Conservation (phyloP, 2,888 invertebrate species). For the Watsonalla cultraria region DNA sequence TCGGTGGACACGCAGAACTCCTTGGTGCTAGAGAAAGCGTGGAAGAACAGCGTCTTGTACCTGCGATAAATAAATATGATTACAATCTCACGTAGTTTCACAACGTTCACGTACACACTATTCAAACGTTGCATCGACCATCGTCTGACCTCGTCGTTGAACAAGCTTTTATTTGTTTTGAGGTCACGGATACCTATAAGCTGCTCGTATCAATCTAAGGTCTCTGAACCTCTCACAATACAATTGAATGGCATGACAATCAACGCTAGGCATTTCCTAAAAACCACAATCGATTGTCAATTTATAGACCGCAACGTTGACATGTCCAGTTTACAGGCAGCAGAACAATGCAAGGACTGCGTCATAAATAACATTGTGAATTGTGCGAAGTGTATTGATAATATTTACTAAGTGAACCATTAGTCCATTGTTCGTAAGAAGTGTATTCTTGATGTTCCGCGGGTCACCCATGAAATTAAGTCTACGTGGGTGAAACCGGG, state of each 20-base stretch:
- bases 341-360: slow-evolving; percentile 7
- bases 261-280: not conserved
- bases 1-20: slow-evolving; percentile 88
- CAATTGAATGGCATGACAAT: not conserved
- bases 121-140: slow-evolving; percentile 13
- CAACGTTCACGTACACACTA: slow-evolving; percentile 13
- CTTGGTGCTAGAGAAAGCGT: slow-evolving; percentile 87
- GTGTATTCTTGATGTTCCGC: not conserved
- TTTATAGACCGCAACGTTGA: slow-evolving; percentile 5
- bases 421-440: not conserved
- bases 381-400: not conserved
- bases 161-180: slow-evolving; percentile 32
- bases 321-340: not conserved
- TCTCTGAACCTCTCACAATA: slow-evolving; percentile 11
- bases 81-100: slow-evolving; percentile 12
- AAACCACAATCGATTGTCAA: not conserved
- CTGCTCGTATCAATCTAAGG: slow-evolving; percentile 14
- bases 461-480: no score
- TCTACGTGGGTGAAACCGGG: no score
- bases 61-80: slow-evolving; percentile 41
- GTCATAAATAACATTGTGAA: not conserved
- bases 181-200: slow-evolving; percentile 32
- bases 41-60: slow-evolving; percentile 87
- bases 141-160: slow-evolving; percentile 25
- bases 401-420: slow-evolving; percentile 1